phyloP scores from a whole-genome alignment of 2,888 invertebrate species.

The Nematopogon swammerdamellus region DNA sequence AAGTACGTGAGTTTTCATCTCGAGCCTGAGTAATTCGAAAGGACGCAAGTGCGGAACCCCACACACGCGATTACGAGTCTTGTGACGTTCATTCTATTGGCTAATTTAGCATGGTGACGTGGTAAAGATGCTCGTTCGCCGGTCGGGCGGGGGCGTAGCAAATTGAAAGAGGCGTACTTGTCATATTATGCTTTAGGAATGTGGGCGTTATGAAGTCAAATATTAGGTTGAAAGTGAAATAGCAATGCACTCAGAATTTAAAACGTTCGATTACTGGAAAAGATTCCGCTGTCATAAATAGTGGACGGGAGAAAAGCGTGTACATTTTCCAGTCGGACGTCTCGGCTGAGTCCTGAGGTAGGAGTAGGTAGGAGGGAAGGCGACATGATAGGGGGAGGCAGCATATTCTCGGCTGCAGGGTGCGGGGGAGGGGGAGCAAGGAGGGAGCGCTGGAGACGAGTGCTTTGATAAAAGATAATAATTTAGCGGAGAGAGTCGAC shows the following conservation, averaged over 20 bases:
- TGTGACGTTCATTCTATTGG: slow-evolving; percentile 13
- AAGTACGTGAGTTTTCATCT: neutral
- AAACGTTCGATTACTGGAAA: slow-evolving; percentile 17
- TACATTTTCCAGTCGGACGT: slow-evolving; percentile 22
- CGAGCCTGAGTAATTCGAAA: slow-evolving; percentile 2
- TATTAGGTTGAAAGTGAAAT: neutral
- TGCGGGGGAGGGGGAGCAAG: neutral
- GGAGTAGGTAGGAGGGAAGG: no score
- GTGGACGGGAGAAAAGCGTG: slow-evolving; percentile 19
- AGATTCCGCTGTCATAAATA: slow-evolving; percentile 23
- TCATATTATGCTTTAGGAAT: neutral
- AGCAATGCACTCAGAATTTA: neutral
- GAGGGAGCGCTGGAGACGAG: neutral
- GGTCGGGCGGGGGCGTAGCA: neutral
- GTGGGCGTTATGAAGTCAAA: neutral
- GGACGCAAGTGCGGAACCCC: neutral
- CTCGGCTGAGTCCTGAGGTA: no score
- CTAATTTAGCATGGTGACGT: neutral
- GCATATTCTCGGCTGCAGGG: no score
- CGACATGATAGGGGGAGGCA: no score
- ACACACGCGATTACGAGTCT: slow-evolving; percentile 23
- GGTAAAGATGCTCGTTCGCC: neutral
- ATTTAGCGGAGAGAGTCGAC: no score
- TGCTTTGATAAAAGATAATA: no score
- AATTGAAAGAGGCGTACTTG: neutral